Percentiles rank a stretch among this genome's conserved stretches.
Conservation (phyloP, 2,888 invertebrate species). For the Rotaria macrura region DNA sequence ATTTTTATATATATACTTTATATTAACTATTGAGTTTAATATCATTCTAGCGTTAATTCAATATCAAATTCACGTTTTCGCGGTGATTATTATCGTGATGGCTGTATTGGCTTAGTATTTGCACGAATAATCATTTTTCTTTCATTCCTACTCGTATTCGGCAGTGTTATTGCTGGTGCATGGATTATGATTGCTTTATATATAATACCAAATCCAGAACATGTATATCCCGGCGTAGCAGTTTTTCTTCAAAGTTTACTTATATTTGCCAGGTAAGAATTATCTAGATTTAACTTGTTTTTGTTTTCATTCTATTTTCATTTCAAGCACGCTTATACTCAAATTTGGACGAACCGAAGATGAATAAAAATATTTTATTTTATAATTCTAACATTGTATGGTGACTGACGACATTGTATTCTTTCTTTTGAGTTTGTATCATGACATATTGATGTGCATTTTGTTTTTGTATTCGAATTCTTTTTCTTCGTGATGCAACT, state of each 20-base stretch:
- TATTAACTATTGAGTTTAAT: neutral
- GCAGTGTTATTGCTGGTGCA: neutral
- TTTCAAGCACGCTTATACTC: neutral
- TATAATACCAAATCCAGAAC: neutral
- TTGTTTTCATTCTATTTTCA: neutral
- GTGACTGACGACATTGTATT: no score
- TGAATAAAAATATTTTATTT: neutral
- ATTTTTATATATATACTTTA: neutral
- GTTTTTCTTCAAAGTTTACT: conserved; percentile 17
- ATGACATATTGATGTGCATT: neutral
- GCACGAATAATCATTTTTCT: neutral
- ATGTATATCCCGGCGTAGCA: neutral
- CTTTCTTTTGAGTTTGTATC: neutral
- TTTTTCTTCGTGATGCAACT: neutral
- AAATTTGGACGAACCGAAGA: conserved; percentile 14
- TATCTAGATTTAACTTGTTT: no score
- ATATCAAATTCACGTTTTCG: neutral
- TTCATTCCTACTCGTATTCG: neutral
- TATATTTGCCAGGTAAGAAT: neutral
- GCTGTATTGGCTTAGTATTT: neutral
- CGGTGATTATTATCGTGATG: neutral
- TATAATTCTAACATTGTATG: neutral
- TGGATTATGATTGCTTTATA: conserved; percentile 16
- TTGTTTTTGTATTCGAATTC: neutral
- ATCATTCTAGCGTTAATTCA: neutral